Percentiles rank a stretch among this genome's conserved stretches.
phyloP scores from a whole-genome alignment of 2,888 invertebrate genomes.

The Drosophila limbata region DNA sequence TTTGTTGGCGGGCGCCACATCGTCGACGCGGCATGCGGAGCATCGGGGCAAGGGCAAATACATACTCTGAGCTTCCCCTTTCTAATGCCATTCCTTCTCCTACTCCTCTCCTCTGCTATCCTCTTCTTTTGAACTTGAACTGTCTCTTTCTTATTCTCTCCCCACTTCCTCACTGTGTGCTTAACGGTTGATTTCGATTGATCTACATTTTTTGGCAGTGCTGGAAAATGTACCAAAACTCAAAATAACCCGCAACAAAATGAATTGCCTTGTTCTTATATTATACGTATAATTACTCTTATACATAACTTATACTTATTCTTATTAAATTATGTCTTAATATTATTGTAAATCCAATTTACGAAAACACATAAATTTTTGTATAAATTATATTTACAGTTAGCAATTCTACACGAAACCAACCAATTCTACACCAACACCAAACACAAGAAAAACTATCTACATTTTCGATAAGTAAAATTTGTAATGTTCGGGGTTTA shows the following conservation, averaged over 20 bases:
- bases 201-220: conserved; percentile 49
- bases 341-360: conserved; percentile 78
- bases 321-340: conserved; percentile 43
- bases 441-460: conserved; percentile 21
- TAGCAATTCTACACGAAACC: conserved; percentile 45
- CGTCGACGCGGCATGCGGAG: conserved; percentile 76
- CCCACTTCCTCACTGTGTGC: conserved; percentile 25
- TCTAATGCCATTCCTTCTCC: neutral
- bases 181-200: conserved; percentile 23
- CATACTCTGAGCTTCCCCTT: conserved; percentile 55
- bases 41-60: conserved; percentile 74
- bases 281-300: conserved; percentile 33
- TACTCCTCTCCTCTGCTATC: neutral
- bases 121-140: conserved; percentile 5
- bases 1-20: conserved; percentile 55
- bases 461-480: conserved; percentile 29
- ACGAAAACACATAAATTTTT: conserved; percentile 60
- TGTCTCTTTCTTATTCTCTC: conserved; percentile 7
- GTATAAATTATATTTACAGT: conserved; percentile 52
- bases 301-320: conserved; percentile 39
- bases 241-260: conserved; percentile 34
- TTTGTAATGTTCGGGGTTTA: conserved; percentile 32
- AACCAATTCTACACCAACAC: conserved; percentile 15
- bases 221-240: conserved; percentile 63
- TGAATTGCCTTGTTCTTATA: conserved; percentile 73